Conservation (phyloP, 2,113 vertebrate genomes). For the Myotis brandtii region DNA sequence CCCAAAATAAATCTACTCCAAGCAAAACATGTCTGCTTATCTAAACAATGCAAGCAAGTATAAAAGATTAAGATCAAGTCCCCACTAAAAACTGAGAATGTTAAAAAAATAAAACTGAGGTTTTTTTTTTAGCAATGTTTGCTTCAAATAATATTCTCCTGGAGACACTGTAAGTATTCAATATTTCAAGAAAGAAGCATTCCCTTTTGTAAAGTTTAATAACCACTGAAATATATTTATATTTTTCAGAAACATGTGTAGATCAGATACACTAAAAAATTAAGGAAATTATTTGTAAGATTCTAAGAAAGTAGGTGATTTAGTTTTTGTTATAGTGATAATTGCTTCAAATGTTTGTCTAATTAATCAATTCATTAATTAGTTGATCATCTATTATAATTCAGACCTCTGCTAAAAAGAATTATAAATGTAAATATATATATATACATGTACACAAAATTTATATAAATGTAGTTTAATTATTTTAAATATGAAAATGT, state of each 20-base stretch:
- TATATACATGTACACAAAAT: background rate
- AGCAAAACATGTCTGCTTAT: constrained; percentile 16
- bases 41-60: constrained; percentile 36
- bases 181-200: constrained; percentile 7
- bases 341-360: background rate
- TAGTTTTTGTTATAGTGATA: background rate
- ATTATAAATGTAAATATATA: background rate
- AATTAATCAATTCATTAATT: background rate
- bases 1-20: constrained; percentile 37
- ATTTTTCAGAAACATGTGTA: background rate
- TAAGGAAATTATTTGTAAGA: constrained; percentile 14
- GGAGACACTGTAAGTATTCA: background rate
- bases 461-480: background rate
- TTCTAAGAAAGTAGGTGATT: background rate
- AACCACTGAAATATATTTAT: background rate
- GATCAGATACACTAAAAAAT: background rate
- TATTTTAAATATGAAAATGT: background rate
- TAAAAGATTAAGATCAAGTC: constrained; percentile 35
- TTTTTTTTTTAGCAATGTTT: constrained; percentile 20
- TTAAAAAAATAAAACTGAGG: constrained; percentile 1
- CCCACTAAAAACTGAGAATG: background rate
- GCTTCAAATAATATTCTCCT: constrained; percentile 23
- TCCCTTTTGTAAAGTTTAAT: constrained; percentile 5
- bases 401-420: background rate
- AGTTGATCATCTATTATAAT: background rate